Evolutionary conservation across 2,113 vertebrate species (phyloP), one percentile per base, ranked within the genome.

Genomic region (Centrocercus urophasianus): DNA sequence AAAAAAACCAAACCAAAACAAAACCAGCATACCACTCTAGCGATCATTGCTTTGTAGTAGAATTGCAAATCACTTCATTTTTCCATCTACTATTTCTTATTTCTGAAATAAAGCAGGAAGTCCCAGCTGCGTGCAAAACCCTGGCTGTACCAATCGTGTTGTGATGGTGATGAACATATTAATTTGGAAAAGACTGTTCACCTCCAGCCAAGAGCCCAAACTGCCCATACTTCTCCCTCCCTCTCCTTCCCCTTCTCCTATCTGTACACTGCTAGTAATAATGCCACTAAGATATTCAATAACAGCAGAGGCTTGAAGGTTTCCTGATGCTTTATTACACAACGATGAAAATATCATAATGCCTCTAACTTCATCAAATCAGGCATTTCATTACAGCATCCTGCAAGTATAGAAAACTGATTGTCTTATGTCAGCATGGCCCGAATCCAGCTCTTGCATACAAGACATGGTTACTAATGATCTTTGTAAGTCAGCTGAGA

Each of bases 351-450:
- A 91, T 81, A 89, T 82, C 84, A 56, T 86, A 75, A 75, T 1
- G 10, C 40, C 56, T 94, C 72, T 96, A 95, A 91, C 86, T 96
- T 96, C 86, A 94, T 96, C 77, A 85, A 94, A 86, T 89, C 65
- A 78, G 69, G 82, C 48, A 80, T 93, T 93, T 94, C 78, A 88
- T 93, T 88, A 84, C 52, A 93, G 71, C 76, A 52, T 65, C 36
- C 65, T 81, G 75, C 79, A 81, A 64, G 40, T 71, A 56, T 52
- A 93, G 67, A 83, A 93, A 97, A 73, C 80, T 80, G 86, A 85
- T 90, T 50, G 83, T 79, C 90, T 78, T 66, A 67, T 96, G 93
- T 93, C 93, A 88, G 84, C 90, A 76, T 81, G 86, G 90, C 84
- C 66, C 0, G 2, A 92, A 93, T 94, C 83, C 76, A 78, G 74